phyloP scores from a whole-genome alignment of 2,797 vertebrate species.

The Darevskia mixta region DNA sequence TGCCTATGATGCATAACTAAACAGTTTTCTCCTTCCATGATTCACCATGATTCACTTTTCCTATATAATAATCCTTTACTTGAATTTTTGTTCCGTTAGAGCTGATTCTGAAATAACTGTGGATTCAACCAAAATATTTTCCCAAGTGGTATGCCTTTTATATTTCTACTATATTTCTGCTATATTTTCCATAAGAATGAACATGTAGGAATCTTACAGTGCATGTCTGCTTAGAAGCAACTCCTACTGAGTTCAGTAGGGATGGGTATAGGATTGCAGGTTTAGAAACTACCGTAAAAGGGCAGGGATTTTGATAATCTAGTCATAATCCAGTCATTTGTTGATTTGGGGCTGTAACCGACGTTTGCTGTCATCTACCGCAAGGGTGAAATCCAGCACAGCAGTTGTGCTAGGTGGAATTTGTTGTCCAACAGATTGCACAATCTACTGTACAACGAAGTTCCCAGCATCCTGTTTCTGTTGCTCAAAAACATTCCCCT shows the following conservation, averaged over 20 bases:
- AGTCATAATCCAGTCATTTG: too few relatives aligned
- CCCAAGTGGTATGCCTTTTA: not conserved
- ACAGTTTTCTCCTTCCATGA: not conserved
- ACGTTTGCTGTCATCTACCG: too few relatives aligned
- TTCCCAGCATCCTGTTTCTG: too few relatives aligned
- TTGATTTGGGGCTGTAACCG: too few relatives aligned
- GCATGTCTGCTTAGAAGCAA: not conserved
- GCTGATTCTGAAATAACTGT: not conserved
- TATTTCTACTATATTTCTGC: not conserved
- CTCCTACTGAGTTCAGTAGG: too few relatives aligned
- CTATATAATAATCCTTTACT: not conserved
- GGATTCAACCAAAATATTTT: not conserved
- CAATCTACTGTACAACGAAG: too few relatives aligned
- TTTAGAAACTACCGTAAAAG: too few relatives aligned
- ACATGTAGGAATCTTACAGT: not conserved
- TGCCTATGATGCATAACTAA: not conserved
- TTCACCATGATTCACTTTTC: not conserved
- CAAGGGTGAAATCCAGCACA: too few relatives aligned
- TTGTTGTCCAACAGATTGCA: too few relatives aligned
- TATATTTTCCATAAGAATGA: not conserved
- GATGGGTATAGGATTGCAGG: not conserved
- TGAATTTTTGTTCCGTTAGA: not conserved
- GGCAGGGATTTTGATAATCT: not conserved
- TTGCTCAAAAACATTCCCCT: too few relatives aligned
- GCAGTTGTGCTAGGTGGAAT: too few relatives aligned